These are phyloP conservation scores for Steinernema hermaphroditum DNA, from an alignment of 2,888 invertebrate genomes.

Conservation along the genomic window DNA sequence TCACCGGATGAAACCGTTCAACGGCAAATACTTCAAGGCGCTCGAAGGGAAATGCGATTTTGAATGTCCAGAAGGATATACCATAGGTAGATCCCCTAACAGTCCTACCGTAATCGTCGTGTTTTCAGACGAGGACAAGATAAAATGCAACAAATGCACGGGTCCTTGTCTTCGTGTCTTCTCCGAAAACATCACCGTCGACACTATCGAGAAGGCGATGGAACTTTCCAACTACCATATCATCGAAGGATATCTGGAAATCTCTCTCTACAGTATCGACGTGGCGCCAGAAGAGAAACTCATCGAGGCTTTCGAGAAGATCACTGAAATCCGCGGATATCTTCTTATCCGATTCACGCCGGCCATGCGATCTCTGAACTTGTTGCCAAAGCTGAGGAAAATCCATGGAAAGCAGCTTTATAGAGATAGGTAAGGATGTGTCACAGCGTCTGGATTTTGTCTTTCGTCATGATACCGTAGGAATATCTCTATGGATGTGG, in stretches of 20 bases:
- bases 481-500: too few relatives aligned
- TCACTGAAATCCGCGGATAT: constrained; percentile 67
- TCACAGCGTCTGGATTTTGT: too few relatives aligned
- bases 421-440: constrained; percentile 62
- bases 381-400: constrained; percentile 67
- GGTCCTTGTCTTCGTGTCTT: neutral
- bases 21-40: neutral
- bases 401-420: constrained; percentile 69
- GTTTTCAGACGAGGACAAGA: constrained; percentile 28
- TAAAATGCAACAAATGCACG: constrained; percentile 49
- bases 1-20: constrained; percentile 48
- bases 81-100: constrained; percentile 61
- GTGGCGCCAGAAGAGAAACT: constrained; percentile 57
- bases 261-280: constrained; percentile 78
- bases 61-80: constrained; percentile 75
- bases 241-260: constrained; percentile 81
- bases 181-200: constrained; percentile 62
- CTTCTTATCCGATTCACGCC: constrained; percentile 78
- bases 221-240: constrained; percentile 83
- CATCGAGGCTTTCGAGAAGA: constrained; percentile 50
- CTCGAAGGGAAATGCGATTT: neutral
- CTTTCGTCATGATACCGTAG: too few relatives aligned
- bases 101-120: neutral
- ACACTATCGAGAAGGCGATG: constrained; percentile 81
- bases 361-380: constrained; percentile 67